Evolutionary conservation across 2,113 vertebrate species (phyloP), one percentile per base, ranked within the genome.

Genomic region (Burhinus oedicnemus): DNA sequence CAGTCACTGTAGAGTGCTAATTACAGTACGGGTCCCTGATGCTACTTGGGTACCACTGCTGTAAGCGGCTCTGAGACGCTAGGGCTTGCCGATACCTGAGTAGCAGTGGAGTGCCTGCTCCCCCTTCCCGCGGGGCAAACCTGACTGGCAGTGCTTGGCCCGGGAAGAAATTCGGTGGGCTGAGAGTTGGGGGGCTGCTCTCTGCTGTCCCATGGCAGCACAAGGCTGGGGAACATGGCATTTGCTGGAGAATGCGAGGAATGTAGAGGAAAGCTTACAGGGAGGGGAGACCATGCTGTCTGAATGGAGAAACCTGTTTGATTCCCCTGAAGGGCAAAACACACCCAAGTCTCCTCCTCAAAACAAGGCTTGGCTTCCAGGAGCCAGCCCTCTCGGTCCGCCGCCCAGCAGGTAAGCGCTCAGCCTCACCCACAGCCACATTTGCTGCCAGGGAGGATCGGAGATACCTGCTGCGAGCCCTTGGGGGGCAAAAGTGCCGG

Each of bases 261-360:
- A 98, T 98, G 98, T 79, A 38, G 94, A 96, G 96, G 57, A 84
- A 94, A 97, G 91, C 97, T 92, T 12, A 4, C 32, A 65, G 94
- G 91, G 91, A 95, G 94, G 96, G 81, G 89, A 93, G 68, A 34
- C 66, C 36, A 2, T 14, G 77, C 47, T 8, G 23, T 18, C 77
- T 42, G 47, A 36, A 97, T 5, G 66, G 97, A 97, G 97, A 97
- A 98, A 98, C 98, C 98, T 98, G 98, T 98, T 98, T 98, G 97
- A 96, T 95, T 98, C 96, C 96, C 95, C 95, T 44, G 84, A 79
- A 96, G 97, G 97, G 97, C 72, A 8, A 90, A 97, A 96, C 87
- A 97, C 98, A 98, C 97, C 97, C 97, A 87, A 86, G 92, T n/a
- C 95, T 95, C 95, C 97, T 97, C 93, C 95, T 96, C 91, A 95